phyloP scores from a whole-genome alignment of 2,113 vertebrate genomes.

The Elachura formosa region DNA sequence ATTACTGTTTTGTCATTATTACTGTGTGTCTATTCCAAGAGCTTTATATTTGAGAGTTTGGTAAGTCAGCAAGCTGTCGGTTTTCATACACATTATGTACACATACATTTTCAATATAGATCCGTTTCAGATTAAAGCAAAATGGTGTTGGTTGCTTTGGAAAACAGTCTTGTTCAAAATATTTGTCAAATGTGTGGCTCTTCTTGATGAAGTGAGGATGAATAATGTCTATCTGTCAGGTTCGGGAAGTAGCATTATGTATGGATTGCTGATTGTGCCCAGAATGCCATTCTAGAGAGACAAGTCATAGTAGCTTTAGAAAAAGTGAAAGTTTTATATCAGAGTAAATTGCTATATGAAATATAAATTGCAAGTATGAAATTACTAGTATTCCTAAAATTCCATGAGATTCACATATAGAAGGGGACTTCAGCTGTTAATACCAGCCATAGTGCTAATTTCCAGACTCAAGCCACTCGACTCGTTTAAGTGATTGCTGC shows the following conservation, averaged over 20 bases:
- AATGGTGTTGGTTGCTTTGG: background rate
- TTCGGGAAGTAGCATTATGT: background rate
- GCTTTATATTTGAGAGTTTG: background rate
- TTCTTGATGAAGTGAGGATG: background rate
- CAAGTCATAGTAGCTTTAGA: background rate
- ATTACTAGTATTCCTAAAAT: background rate
- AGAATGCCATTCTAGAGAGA: background rate
- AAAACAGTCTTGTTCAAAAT: background rate
- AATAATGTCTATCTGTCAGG: background rate
- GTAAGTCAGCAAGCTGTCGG: background rate
- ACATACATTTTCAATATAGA: background rate
- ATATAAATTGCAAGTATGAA: background rate
- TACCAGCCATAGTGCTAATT: background rate
- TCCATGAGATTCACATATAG: background rate
- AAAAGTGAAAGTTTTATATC: background rate
- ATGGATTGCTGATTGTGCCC: background rate
- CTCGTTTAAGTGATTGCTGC: background rate
- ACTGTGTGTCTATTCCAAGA: background rate
- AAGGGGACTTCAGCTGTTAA: background rate
- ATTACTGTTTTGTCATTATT: background rate
- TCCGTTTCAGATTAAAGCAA: background rate
- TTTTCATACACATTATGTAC: background rate
- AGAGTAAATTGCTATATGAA: background rate
- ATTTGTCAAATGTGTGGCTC: background rate
- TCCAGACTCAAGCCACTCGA: background rate